Evolutionary conservation across 2,797 vertebrate genomes (phyloP).

Genomic region (Caiman crocodilus): DNA sequence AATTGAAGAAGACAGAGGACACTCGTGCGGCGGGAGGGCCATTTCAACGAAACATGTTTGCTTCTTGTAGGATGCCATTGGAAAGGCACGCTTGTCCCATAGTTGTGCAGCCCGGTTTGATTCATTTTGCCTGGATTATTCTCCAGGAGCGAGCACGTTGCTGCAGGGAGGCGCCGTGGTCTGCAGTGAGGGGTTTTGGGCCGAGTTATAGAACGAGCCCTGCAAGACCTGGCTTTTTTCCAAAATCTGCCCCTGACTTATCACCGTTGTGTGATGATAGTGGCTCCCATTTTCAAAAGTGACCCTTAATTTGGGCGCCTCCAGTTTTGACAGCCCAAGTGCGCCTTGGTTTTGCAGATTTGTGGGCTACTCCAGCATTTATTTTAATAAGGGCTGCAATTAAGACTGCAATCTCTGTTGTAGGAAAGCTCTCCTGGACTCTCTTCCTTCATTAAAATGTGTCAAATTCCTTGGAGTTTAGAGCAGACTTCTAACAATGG

Average conservation of each 20-base stretch:
- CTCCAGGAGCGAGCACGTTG: constrained; percentile 42
- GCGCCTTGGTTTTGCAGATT: constrained; percentile 26
- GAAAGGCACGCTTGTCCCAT: constrained; percentile 40
- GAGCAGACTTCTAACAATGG: constrained; percentile 57
- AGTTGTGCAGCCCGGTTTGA: constrained; percentile 36
- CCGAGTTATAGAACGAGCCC: constrained; percentile 10
- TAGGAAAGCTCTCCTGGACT: constrained; percentile 70
- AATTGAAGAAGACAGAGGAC: constrained; percentile 9
- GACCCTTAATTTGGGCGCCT: neutral
- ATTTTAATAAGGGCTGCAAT: constrained; percentile 73
- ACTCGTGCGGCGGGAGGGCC: neutral
- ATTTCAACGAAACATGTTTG: neutral
- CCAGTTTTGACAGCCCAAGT: neutral
- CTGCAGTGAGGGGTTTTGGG: constrained; percentile 37
- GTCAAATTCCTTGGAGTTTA: constrained; percentile 72
- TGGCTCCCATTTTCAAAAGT: neutral
- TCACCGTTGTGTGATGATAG: constrained; percentile 2
- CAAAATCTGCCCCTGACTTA: constrained; percentile 26
- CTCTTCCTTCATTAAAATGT: constrained; percentile 74
- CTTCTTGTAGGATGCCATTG: neutral
- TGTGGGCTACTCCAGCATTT: constrained; percentile 46
- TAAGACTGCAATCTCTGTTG: constrained; percentile 58
- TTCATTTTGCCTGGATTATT: constrained; percentile 48
- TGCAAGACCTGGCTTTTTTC: constrained; percentile 12
- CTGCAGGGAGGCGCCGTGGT: constrained; percentile 15